A percentile compares a stretch with the other conserved stretches of the same genome.
Conservation (phyloP, 2,888 invertebrate genomes). For the Epiblema foenella region DNA sequence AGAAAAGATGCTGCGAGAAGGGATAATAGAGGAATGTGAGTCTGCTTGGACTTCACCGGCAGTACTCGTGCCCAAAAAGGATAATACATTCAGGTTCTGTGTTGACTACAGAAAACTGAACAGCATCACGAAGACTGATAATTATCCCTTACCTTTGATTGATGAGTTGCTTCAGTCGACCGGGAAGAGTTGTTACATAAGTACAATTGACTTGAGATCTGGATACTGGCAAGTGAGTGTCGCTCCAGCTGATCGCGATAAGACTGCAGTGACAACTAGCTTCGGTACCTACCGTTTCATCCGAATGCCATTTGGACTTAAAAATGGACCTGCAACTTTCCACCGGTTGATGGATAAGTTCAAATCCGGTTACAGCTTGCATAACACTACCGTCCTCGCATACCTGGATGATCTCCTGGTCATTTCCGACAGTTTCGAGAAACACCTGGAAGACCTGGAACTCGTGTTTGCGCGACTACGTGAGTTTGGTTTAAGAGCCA, state of each 20-base stretch:
- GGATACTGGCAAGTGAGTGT: conserved; percentile 60
- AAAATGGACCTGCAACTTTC: conserved; percentile 53
- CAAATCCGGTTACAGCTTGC: conserved; percentile 39
- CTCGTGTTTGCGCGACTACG: conserved; percentile 38
- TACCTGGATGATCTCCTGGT: conserved; percentile 52
- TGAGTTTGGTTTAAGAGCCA: conserved; percentile 43
- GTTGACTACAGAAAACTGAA: conserved; percentile 55
- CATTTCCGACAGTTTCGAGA: conserved; percentile 46
- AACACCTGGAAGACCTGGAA: conserved; percentile 46
- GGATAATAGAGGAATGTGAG: conserved; percentile 57
- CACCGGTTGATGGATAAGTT: conserved; percentile 52
- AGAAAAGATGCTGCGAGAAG: conserved; percentile 51
- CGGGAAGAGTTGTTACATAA: conserved; percentile 49
- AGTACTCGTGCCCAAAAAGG: conserved; percentile 55
- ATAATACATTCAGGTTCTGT: conserved; percentile 51
- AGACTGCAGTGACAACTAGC: conserved; percentile 53
- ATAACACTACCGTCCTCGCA: conserved; percentile 45
- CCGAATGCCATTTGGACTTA: conserved; percentile 54
- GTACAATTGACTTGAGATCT: conserved; percentile 57
- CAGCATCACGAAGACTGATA: conserved; percentile 21
- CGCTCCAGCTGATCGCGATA: conserved; percentile 47
- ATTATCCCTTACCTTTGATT: conserved; percentile 57
- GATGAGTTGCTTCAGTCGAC: conserved; percentile 57
- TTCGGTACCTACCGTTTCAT: conserved; percentile 51
- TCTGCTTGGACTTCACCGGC: conserved; percentile 57